Percentiles rank a stretch among this genome's conserved stretches.
phyloP scores from a whole-genome alignment of 1,140 invertebrate species.

The Calliphora vicina region DNA sequence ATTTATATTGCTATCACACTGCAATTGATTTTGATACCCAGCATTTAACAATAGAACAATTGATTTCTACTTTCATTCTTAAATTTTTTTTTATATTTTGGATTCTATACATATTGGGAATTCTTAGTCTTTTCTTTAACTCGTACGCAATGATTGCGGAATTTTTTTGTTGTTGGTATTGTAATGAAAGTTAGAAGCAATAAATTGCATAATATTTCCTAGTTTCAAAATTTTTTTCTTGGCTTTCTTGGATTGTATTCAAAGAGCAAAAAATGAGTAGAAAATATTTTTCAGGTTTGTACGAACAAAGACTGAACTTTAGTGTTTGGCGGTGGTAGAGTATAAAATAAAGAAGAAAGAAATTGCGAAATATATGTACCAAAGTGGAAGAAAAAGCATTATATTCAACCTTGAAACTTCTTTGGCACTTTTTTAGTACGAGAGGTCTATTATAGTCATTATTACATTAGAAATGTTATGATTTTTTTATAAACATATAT shows the following conservation, averaged over 20 bases:
- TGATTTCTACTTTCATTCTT: neutral
- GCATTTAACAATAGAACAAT: neutral
- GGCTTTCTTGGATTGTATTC: neutral
- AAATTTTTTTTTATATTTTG: neutral
- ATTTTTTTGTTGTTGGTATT: neutral
- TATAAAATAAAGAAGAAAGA: neutral
- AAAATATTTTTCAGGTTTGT: neutral
- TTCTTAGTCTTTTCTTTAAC: neutral
- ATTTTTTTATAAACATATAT: too few relatives aligned
- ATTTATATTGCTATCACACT: too few relatives aligned
- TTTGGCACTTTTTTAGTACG: neutral
- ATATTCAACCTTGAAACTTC: neutral
- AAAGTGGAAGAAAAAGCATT: too few relatives aligned
- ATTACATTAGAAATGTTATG: neutral
- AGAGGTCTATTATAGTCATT: neutral
- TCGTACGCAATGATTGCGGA: too few relatives aligned
- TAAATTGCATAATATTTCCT: neutral
- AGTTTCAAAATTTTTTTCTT: neutral
- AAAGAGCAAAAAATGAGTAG: neutral
- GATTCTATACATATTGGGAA: too few relatives aligned
- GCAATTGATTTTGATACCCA: too few relatives aligned
- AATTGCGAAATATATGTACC: too few relatives aligned
- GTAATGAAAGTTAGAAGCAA: neutral
- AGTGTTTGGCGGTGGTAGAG: neutral
- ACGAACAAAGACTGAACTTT: neutral